phyloP scores from a whole-genome alignment of 2,113 vertebrate species.

The Mobula birostris region DNA sequence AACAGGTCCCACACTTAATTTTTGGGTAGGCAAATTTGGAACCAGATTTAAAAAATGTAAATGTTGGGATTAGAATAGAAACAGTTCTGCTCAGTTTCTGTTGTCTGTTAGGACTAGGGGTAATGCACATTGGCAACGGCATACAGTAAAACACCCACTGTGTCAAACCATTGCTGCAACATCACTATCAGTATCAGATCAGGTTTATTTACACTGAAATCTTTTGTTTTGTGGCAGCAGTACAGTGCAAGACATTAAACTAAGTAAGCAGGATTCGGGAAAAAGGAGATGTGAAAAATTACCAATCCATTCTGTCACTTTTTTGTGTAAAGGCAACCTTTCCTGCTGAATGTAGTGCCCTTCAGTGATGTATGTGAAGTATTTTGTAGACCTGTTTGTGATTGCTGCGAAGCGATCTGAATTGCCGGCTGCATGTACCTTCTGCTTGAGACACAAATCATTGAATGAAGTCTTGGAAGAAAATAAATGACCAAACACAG shows the following conservation, averaged over 20 bases:
- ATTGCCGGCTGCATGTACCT: background rate
- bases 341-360: background rate
- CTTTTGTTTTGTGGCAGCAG: no score
- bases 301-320: no score
- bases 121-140: no score
- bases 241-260: no score
- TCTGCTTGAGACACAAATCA: background rate
- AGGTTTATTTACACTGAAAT: no score
- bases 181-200: background rate
- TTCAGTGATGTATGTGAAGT: conserved; percentile 8
- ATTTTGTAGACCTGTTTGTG: background rate
- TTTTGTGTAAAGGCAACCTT: background rate
- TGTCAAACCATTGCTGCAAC: background rate
- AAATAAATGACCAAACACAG: background rate
- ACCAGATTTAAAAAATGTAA: background rate
- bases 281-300: background rate
- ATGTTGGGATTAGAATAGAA: background rate
- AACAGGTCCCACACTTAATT: no score
- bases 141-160: background rate
- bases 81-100: background rate
- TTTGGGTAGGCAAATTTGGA: background rate
- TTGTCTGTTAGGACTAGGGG: background rate
- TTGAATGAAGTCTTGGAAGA: conserved; percentile 2
- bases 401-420: background rate
- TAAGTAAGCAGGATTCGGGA: background rate